A percentile compares a stretch with the other conserved stretches of the same genome.
These are phyloP conservation scores for Sussaba pulchella DNA, from an alignment of 2,888 invertebrate genomes.

Conservation along the genomic window DNA sequence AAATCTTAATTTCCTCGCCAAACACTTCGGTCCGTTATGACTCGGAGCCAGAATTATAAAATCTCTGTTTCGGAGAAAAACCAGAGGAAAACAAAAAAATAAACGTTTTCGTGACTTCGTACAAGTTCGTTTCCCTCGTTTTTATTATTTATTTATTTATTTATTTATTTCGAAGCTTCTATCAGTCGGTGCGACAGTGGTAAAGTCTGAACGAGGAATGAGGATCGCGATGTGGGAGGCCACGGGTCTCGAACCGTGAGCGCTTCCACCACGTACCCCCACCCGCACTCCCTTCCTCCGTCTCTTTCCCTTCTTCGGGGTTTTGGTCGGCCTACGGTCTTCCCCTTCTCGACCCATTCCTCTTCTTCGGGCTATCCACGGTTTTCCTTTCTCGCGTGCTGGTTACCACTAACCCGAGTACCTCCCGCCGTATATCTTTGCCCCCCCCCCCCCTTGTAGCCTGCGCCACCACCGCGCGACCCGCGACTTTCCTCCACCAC, in stretches of 20 bases:
- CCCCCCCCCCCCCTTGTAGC: too few species aligned
- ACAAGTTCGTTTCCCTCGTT: too few species aligned
- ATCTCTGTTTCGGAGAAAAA: too few species aligned
- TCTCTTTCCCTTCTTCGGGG: constrained; percentile 48
- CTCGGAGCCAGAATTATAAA: too few species aligned
- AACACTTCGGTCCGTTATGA: too few species aligned
- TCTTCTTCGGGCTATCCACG: constrained; percentile 18
- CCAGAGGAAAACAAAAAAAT: too few species aligned
- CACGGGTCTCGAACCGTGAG: constrained; percentile 55
- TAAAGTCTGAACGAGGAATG: constrained; percentile 77
- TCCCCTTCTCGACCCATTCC: constrained; percentile 17
- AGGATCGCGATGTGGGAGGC: constrained; percentile 74
- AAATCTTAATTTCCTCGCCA: too few species aligned
- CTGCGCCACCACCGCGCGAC: constrained; percentile 7
- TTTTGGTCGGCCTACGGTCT: constrained; percentile 8
- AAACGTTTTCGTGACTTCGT: too few species aligned
- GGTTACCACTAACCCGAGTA: too few species aligned
- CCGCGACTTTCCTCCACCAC: neutral
- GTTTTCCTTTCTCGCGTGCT: constrained; percentile 38
- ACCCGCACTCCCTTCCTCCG: too few species aligned
- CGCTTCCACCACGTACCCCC: constrained; percentile 34
- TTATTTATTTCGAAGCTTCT: constrained; percentile 33
- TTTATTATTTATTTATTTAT: too few species aligned
- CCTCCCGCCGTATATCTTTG: too few species aligned
- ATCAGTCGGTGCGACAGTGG: constrained; percentile 57